These are phyloP conservation scores for Tragelaphus imberbis DNA, from an alignment of 2,113 vertebrate genomes.

Conservation along the genomic window DNA sequence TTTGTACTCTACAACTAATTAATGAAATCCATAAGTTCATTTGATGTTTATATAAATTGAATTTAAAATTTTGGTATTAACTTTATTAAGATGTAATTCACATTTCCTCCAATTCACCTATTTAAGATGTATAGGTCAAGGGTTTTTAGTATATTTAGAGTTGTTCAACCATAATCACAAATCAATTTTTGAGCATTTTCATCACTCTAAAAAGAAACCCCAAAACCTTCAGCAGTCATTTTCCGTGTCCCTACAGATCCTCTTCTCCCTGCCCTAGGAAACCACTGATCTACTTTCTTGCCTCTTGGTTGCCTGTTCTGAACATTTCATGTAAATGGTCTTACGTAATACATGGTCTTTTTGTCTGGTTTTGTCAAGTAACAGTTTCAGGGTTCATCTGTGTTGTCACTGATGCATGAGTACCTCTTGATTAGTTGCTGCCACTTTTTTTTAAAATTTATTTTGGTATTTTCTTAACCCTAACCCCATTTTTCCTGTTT, in stretches of 20 bases:
- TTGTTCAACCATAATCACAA: background rate
- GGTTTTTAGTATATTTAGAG: background rate
- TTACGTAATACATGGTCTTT: background rate
- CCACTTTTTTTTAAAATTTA: background rate
- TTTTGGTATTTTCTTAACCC: background rate
- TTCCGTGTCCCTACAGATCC: background rate
- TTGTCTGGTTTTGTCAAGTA: background rate
- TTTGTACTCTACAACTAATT: background rate
- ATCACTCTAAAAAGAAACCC: background rate
- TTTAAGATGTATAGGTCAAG: background rate
- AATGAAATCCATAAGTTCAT: background rate
- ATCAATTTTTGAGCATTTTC: slow-evolving; percentile 4
- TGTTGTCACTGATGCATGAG: background rate
- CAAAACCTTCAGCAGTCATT: background rate
- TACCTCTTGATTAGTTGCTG: background rate
- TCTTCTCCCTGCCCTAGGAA: background rate
- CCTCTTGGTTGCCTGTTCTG: background rate
- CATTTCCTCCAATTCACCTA: background rate
- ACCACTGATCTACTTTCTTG: background rate
- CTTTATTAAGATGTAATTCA: slow-evolving; percentile 17
- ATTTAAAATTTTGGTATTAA: background rate
- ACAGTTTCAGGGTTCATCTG: background rate
- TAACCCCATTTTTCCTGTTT: background rate
- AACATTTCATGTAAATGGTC: background rate
- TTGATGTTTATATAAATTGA: background rate